Base-by-base conservation (phyloP, 1,140 invertebrate species). In the Listronotus oregonensis region DNA sequence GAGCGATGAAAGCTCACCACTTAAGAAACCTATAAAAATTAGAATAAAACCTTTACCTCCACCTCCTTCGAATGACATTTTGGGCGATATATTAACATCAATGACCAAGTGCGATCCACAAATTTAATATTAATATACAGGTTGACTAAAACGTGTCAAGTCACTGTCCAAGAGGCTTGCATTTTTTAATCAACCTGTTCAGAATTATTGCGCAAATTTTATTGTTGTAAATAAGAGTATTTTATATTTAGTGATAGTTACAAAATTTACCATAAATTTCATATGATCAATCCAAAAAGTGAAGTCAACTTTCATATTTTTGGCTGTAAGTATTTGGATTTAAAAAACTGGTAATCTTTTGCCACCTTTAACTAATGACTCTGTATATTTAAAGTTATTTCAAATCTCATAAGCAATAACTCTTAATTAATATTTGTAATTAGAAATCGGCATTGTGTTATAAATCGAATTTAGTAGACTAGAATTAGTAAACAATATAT, bases 61-160 rank as follows among this genome's bases (percentile, higher is more conserved):
- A 21, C 46, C 72, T 37, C 70, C 71, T 32, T 73, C 75, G 12
- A 70, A 73, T 31, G 77, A 78, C 61, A 67, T 78, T 39, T 67
- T 78, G n/a, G 77, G 77, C 56, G 77, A 78, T 71, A 78, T 78
- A 63, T 67, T 78, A 52, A 76, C 76, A 68, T 68, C 76, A 57
- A 78, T 78, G 77, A 75, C 73, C 50, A 74, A 74, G 57, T 73
- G 61, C 61, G 65, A 70, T 70, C 68, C 68, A 37, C 64, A 64
- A 42, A 67, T 70, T 59, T 70, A 67, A 66, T 69, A 69, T 69
- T 69, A 69, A 62, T 42, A 32, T 43, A 69, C 67, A 65, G 67
- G 44, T 65, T 58, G 67, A 42, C 18, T 40, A 62, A 62, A 57
- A 59, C 12, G 10, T 59, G 31, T 49, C 44, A 18, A 59, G 14